Evolutionary conservation across 2,888 invertebrate genomes (phyloP), one percentile per base, ranked within the genome.

Genomic region (Macropis europaea): DNA sequence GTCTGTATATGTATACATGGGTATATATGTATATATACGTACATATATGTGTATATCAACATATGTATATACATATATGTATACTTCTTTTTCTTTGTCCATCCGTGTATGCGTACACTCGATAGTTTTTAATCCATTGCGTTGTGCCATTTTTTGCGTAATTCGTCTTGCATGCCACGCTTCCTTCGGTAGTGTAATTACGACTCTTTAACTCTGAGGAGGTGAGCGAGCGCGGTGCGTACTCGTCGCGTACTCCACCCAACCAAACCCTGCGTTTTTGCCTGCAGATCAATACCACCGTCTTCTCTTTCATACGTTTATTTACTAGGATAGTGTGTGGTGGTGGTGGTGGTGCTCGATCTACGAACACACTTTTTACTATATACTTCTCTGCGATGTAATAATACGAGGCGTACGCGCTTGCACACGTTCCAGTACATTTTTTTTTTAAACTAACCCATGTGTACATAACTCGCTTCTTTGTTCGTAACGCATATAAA

Each of bases 381-480:
- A 32, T 45, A 19, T 30, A 34, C 2, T 40, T 38, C 43, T 9
- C 15, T 36, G 43, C 38, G 40, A 24, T 28, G 22, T 15, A 15
- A 40, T 32, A 24, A 50, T 59, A 72, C 56, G 57, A 73, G 54
- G 57, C 54, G 69, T 53, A 66, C 75, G 64, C 76, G 69, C 79
- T 79, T 61, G 73, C 81, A 70, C 82, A 69, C 80, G 32, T 72
- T 75, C 81, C 69, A 64, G 34, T 38, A 76, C 52, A 74, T 76
- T 71, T 54, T 60, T 68, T 77, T 67, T 74, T 83, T 86, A 83
- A 83, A 89, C 89, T 89, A 89, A 89, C 88, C 87, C 87, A 87
- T 87, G 87, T 89, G 89, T 89, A 89, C 86, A 89, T 89, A 89
- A 88, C 87, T 89, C 84, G 89, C 89, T 89, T 89, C 84, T 89